Evolutionary conservation across 2,113 vertebrate species (phyloP), one percentile per base, ranked within the genome.

Genomic region (Cheirogaleus medius): DNA sequence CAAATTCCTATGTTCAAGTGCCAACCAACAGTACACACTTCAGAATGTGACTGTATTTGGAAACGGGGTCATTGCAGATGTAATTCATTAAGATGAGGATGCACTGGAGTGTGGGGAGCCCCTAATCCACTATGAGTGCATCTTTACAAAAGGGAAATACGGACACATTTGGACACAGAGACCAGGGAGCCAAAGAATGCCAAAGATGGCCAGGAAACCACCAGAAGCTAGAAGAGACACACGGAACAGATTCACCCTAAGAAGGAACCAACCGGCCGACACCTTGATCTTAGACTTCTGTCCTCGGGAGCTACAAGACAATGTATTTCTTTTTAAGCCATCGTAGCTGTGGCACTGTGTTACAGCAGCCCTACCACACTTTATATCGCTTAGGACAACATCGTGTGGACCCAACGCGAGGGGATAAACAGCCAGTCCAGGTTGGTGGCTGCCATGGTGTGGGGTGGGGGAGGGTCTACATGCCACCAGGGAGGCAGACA

Each of bases 371-470:
- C 4, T 7, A 32, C 69, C 8, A 20, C 8, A 1, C 11, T 34
- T 25, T 4, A 1, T 27, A 2, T 11, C 2, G 15, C 34, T 15
- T 5, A 34, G 60, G 49, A 37, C 34, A n/a, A 25, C 34, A 39
- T 1, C 6, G 4, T 3, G 32, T 1, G 23, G 4, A 18, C 21
- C 2, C 8, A 66, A 13, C 0, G 0, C 25, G 11, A 0, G 44
- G 10, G 29, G 10, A 29, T 3, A 14, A 8, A 10, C 15, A 42
- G 34, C 52, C 15, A 21, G 44, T 2, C 34, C 39, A 34, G 49
- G 42, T 4, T 1, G 37, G 71, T 44, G 25, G 27, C 17, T 8
- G 44, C 25, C 27, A 47, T 8, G 3, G 44, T 8, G 3, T 14
- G 44, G 8, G 73, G 37, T 3, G 14, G 27, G 42, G 13, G 29